Conservation (phyloP, 2,888 invertebrate species). For the Acrobasis suavella region DNA sequence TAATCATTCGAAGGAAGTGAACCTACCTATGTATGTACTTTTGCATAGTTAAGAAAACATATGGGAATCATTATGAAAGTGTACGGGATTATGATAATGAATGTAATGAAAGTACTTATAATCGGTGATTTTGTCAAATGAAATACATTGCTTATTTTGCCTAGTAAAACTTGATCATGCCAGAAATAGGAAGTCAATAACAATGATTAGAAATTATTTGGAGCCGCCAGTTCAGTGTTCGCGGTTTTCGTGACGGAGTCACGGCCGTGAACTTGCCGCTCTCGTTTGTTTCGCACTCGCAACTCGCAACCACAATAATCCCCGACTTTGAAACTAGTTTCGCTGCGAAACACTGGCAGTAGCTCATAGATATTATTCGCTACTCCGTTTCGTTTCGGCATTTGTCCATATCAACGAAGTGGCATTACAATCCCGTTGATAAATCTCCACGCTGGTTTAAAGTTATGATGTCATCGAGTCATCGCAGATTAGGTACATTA, state of each 20-base stretch:
- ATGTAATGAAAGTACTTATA: no score
- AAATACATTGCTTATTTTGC: no score
- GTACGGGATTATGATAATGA: no score
- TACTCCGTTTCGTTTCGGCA: neutral
- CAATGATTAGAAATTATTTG: neutral
- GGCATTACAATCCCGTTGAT: conserved; percentile 4
- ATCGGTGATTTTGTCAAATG: no score
- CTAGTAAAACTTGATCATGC: no score
- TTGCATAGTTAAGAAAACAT: no score
- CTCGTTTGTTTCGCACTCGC: conserved; percentile 7
- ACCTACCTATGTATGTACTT: no score
- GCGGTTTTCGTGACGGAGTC: neutral
- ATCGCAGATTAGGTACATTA: conserved; percentile 9
- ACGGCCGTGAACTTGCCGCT: conserved; percentile 17
- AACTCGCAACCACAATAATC: conserved; percentile 8
- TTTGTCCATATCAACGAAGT: neutral
- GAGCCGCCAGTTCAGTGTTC: neutral
- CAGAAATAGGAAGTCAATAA: no score
- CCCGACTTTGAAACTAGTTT: neutral
- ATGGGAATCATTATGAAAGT: no score
- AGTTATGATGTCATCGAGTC: conserved; percentile 7
- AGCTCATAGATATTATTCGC: neutral
- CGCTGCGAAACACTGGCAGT: neutral
- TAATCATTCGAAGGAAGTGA: no score
- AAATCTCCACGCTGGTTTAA: conserved; percentile 5